A percentile compares a stretch with the other conserved stretches of the same genome.
These are phyloP conservation scores for Tyria jacobaeae DNA, from an alignment of 2,888 invertebrate genomes.

Conservation along the genomic window DNA sequence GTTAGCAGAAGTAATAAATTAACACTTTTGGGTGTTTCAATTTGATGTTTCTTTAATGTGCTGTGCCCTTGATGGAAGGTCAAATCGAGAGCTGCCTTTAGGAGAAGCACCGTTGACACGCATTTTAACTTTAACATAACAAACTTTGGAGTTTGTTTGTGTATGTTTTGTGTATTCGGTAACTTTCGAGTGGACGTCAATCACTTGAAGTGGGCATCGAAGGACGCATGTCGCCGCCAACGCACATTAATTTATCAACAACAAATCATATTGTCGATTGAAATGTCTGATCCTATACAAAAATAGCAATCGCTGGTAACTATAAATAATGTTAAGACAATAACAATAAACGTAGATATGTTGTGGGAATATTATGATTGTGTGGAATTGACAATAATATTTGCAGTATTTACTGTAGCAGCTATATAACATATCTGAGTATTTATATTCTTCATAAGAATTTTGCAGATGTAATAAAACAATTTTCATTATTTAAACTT, in stretches of 20 bases:
- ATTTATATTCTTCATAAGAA: conserved; percentile 3
- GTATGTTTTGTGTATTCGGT: conserved; percentile 74
- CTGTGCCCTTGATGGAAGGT: conserved; percentile 78
- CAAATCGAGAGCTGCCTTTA: conserved; percentile 68
- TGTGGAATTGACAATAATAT: conserved; percentile 16
- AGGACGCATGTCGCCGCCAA: conserved; percentile 67
- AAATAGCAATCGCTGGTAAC: conserved; percentile 33
- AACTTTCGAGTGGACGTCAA: conserved; percentile 76
- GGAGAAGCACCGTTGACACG: conserved; percentile 71
- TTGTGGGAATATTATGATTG: conserved; percentile 19
- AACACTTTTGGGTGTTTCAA: conserved; percentile 75
- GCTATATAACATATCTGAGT: neutral
- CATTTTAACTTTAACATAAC: conserved; percentile 67
- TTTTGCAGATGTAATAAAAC: neutral
- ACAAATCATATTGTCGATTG: conserved; percentile 41
- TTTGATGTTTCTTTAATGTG: conserved; percentile 63
- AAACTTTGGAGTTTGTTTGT: conserved; percentile 62
- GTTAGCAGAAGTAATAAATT: conserved; percentile 81
- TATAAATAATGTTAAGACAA: conserved; percentile 16
- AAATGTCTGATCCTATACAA: conserved; percentile 36
- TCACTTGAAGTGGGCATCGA: conserved; percentile 71
- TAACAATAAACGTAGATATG: conserved; percentile 17
- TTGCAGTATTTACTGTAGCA: conserved; percentile 14
- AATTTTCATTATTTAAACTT: neutral
- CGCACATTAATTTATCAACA: conserved; percentile 52